A percentile compares a stretch with the other conserved stretches of the same genome.
Evolutionary conservation across 2,797 vertebrate species (phyloP).

Genomic region (Mallotus villosus): DNA sequence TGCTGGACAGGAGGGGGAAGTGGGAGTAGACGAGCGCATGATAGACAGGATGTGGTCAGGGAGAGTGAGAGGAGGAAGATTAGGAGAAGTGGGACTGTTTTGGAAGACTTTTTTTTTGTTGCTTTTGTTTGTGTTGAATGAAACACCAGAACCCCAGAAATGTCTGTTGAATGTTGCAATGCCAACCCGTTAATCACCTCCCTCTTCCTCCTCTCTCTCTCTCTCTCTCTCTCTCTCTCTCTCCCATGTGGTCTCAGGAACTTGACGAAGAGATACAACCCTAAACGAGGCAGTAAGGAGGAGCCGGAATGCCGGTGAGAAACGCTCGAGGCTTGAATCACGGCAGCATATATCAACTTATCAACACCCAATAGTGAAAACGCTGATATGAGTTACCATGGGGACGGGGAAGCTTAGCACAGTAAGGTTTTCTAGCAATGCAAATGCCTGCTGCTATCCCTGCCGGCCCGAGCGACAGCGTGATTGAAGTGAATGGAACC

Average conservation of each 20-base stretch:
- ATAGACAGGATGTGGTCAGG: slow-evolving; percentile 72
- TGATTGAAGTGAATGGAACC: slow-evolving; percentile 50
- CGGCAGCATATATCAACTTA: too few relatives aligned
- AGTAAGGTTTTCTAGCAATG: slow-evolving; percentile 21
- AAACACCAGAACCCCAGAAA: too few relatives aligned
- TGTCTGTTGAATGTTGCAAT: too few relatives aligned
- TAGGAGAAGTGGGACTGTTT: slow-evolving; percentile 36
- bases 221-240: neutral
- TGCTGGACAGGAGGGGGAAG: slow-evolving; percentile 74
- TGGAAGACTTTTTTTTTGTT: slow-evolving; percentile 22
- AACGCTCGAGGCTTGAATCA: neutral
- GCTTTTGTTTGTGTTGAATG: neutral
- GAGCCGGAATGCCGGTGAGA: slow-evolving; percentile 87
- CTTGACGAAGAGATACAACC: slow-evolving; percentile 86
- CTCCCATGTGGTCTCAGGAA: slow-evolving; percentile 68
- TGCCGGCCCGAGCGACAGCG: slow-evolving; percentile 47
- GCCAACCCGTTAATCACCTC: neutral
- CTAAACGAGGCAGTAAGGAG: slow-evolving; percentile 84
- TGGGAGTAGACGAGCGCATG: slow-evolving; percentile 78
- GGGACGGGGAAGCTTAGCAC: neutral
- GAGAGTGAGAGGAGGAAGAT: slow-evolving; percentile 63
- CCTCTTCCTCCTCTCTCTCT: neutral
- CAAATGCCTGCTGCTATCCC: slow-evolving; percentile 34
- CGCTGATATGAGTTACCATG: too few relatives aligned
- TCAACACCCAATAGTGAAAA: too few relatives aligned